Evolutionary conservation across 2,888 invertebrate genomes (phyloP), one percentile per base, ranked within the genome.

Genomic region (Drosophila imparisetae): DNA sequence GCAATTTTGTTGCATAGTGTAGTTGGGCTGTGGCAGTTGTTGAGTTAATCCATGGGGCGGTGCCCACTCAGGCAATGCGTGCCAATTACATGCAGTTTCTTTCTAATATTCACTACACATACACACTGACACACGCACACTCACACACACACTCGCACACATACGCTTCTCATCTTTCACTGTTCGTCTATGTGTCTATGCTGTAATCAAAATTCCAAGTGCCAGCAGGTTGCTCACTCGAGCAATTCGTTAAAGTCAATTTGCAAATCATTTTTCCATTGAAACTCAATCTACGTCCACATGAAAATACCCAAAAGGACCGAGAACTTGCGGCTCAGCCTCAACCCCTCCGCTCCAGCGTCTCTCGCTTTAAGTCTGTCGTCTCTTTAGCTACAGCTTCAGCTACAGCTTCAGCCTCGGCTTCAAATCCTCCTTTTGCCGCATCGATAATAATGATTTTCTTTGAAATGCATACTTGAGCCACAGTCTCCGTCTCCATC

Each of bases 261-360:
- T 90, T 90, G 91, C 90, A 90, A 90, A 90, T 90, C 91, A 91
- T 90, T 91, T 91, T 90, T 90, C 90, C 90, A 91, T 89, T 89
- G 90, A 90, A 91, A 91, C 87, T 86, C 90, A 86, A 91, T 90
- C 89, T 90, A 78, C 89, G 86, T 77, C 89, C 78, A 84, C 89
- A 84, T 88, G 86, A 86, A 86, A 88, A 87, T 87, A 83, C 83
- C 88, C 75, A 83, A 88, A 88, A 86, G 86, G 86, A 76, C 72
- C 59, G 78, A 88, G 75, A 72, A 62, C 69, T 69, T 60, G 61
- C 58, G 48, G 67, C 66, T 62, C 34, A 61, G 45, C 40, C 54
- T 18, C 36, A 55, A 24, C 48, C 54, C 34, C 30, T 15, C 55
- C 29, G 5, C 18, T 8, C 45, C 38, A 29, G n/a, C 40, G 36